Evolutionary conservation across 37 sponge, comb jelly and placozoan species (phyloP).

Genomic region (Hormiphora californensis): DNA sequence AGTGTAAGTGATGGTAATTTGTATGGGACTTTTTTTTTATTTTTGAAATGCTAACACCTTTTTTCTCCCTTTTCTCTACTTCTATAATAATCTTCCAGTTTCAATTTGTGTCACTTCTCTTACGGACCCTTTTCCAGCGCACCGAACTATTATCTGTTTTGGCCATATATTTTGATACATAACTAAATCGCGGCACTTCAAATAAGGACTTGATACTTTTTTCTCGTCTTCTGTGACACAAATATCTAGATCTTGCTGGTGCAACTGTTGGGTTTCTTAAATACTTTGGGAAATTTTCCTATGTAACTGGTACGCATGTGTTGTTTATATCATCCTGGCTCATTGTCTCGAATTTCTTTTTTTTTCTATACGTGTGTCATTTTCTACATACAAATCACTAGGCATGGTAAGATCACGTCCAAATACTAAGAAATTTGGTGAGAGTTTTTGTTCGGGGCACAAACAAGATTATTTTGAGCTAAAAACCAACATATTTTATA

Average conservation of each 20-base stretch:
- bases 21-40: too few relatives aligned
- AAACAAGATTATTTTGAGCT: background rate
- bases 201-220: constrained; percentile 4
- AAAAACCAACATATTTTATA: constrained; percentile 2
- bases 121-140: too few relatives aligned
- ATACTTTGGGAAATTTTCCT: background rate
- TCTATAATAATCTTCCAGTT: too few relatives aligned
- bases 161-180: too few relatives aligned
- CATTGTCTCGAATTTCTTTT: background rate
- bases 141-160: too few relatives aligned
- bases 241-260: background rate
- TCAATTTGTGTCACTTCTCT: too few relatives aligned
- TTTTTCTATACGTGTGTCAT: background rate
- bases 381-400: background rate
- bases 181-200: background rate
- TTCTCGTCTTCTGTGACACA: constrained; percentile 1
- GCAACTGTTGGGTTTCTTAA: background rate
- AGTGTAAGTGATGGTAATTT: too few relatives aligned
- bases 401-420: background rate
- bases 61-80: too few relatives aligned
- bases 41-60: too few relatives aligned
- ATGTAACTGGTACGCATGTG: background rate
- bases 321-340: background rate
- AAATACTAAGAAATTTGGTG: background rate
- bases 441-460: background rate